These are phyloP conservation scores for Lordiphosa fenestrarum DNA, from an alignment of 2,888 invertebrate species.

Conservation along the genomic window DNA sequence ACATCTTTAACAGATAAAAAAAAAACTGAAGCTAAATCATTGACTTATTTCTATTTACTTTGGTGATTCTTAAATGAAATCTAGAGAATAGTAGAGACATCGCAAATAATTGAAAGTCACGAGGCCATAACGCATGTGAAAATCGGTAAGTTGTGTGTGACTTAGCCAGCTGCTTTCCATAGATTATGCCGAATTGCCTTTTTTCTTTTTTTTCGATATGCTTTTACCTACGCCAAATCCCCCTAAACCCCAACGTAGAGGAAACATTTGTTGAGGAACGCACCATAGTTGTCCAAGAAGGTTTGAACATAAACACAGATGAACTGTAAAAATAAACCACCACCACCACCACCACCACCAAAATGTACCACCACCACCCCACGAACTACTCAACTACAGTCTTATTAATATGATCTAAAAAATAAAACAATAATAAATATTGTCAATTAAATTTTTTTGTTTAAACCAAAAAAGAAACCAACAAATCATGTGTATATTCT, in stretches of 20 bases:
- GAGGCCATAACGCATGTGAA: slow-evolving; percentile 79
- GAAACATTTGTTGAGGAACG: slow-evolving; percentile 80
- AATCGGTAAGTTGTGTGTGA: slow-evolving; percentile 74
- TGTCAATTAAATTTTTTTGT: slow-evolving; percentile 65
- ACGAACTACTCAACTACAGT: slow-evolving; percentile 61
- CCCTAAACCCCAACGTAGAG: slow-evolving; percentile 62
- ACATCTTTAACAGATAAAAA: background rate
- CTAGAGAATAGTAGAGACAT: slow-evolving; percentile 79
- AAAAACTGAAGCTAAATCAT: slow-evolving; percentile 1
- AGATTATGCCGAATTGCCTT: slow-evolving; percentile 14
- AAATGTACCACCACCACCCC: slow-evolving; percentile 28
- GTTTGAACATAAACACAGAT: slow-evolving; percentile 78
- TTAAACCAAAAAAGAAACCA: slow-evolving; percentile 32
- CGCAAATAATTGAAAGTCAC: slow-evolving; percentile 78
- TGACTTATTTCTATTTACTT: slow-evolving; percentile 42
- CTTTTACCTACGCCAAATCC: slow-evolving; percentile 53
- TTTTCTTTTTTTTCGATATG: slow-evolving; percentile 17
- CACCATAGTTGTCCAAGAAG: slow-evolving; percentile 79
- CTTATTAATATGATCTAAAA: slow-evolving; percentile 45
- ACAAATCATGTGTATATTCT: slow-evolving; percentile 70
- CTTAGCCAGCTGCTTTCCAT: background rate
- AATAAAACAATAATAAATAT: slow-evolving; percentile 60
- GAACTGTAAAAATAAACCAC: slow-evolving; percentile 62
- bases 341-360: slow-evolving; percentile 29
- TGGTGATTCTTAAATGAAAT: slow-evolving; percentile 43